Base-by-base conservation (phyloP, 2,113 vertebrate genomes). In the Brachypteracias leptosomus region DNA sequence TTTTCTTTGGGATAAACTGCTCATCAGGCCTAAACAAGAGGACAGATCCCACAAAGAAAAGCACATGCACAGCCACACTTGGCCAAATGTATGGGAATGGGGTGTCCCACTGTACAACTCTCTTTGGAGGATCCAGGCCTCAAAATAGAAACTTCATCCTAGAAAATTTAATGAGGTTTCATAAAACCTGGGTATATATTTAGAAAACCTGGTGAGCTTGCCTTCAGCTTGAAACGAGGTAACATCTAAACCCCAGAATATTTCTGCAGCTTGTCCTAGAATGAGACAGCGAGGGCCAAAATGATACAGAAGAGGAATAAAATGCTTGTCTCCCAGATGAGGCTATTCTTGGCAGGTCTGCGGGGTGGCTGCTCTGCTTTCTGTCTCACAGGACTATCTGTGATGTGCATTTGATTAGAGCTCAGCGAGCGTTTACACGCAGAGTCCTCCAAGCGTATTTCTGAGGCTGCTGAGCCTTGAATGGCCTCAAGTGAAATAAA, bases 371-470 rank as follows among this genome's bases (percentile, higher is more conserved):
- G 76, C 78, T 96, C 96, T 97, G 93, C 40, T 97, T 97, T 97
- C 88, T 95, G 82, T 97, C 93, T 35, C 0, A 25, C 86, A 66
- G 76, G 94, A 74, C 78, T 83, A 51, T 91, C 85, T 86, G 91
- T 68, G 80, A 91, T 36, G 25, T 89, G 95, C 89, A 58, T 92
- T 97, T 94, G 85, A 96, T 95, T 97, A 87, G 81, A 95, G 87
- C 68, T 91, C 80, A 38, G 7, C 0, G 17, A 88, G 80, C 11
- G 6, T 90, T 97, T 95, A 85, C 68, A 51, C 7, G 9, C 66
- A 78, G 80, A 73, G 42, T 49, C 65, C 74, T 65, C 57, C 2
- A 40, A 82, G 74, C 5, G 3, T 52, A 33, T 85, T 96, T 93
- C 94, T 94, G n/a, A 88, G 77, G 76, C 85, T 14, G 17, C 81